These are phyloP conservation scores for Ormyrus pomaceus DNA, from an alignment of 2,888 invertebrate species.

Conservation along the genomic window DNA sequence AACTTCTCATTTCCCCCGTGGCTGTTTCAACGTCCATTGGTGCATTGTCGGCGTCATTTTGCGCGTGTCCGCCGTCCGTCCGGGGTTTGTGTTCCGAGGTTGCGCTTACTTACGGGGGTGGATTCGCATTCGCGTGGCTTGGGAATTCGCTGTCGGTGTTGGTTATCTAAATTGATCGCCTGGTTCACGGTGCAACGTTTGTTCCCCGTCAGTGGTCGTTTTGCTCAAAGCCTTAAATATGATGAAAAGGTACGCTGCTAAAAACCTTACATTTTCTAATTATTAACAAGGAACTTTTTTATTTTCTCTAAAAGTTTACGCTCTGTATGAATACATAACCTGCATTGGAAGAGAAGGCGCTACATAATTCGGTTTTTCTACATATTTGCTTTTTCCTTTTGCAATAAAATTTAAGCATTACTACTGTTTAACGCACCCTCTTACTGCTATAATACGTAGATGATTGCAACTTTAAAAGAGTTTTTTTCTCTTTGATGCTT, in stretches of 20 bases:
- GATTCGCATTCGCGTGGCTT: too few relatives aligned
- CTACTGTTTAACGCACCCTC: not conserved
- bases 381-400: conserved; percentile 7
- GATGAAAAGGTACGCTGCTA: conserved; percentile 45
- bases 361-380: conserved; percentile 23
- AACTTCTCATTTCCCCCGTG: not conserved
- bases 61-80: not conserved
- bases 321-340: conserved; percentile 38
- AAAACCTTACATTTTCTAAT: conserved; percentile 7
- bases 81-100: not conserved
- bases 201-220: not conserved
- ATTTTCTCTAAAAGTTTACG: conserved; percentile 34
- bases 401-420: not conserved
- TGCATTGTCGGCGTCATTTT: not conserved
- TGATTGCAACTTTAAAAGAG: not conserved
- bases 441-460: not conserved
- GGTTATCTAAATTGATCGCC: conserved; percentile 23
- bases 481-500: conserved; percentile 34
- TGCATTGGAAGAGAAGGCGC: conserved; percentile 38
- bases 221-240: conserved; percentile 21
- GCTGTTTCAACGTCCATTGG: not conserved
- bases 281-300: conserved; percentile 21
- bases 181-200: conserved; percentile 3
- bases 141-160: not conserved
- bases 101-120: too few relatives aligned